Evolutionary conservation across 2,113 vertebrate genomes (phyloP), one percentile per base, ranked within the genome.

Genomic region (Dipodomys stephensi): DNA sequence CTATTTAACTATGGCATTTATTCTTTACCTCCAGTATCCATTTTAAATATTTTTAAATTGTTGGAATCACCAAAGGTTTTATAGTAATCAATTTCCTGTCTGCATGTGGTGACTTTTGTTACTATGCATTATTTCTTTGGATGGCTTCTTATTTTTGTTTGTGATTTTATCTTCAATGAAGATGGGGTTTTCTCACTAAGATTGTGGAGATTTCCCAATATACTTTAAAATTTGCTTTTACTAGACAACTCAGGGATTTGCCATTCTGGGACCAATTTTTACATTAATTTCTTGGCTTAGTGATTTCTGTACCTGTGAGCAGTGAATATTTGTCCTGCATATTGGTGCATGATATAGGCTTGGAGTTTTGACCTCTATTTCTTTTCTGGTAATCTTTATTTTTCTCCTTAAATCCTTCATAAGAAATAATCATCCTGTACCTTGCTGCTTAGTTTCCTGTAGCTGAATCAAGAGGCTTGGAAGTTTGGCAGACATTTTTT

Each of bases 281-380:
- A 83, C n/a, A 69, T 71, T 83, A 77, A 46, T 73, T 82, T 87
- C 22, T 83, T 88, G 85, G n/a, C 32, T 88, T 83, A 68, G 69
- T 77, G 64, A 88, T 46, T 83, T 44, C 22, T 69, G 35, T 12
- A 76, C 16, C 4, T 49, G 18, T 46, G 57, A 44, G 44, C 53
- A 39, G 72, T 65, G 53, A 74, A 83, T 84, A 67, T 10, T 72
- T 64, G 16, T 15, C 16, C 18, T 73, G 4, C 11, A 22, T 57
- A 35, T 39, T 44, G 11, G 11, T 64, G 22, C 23, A 25, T 44
- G 25, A 20, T 4, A 12, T 15, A 77, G 62, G 16, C 32, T 88
- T 80, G n/a, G 60, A 3, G 65, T 76, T 88, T 88, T n/a, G 35
- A 23, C 53, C 35, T 35, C 27, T 82, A 72, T 76, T 68, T 73